Conservation (phyloP, 2,797 vertebrate genomes). For the Nyctibius grandis region DNA sequence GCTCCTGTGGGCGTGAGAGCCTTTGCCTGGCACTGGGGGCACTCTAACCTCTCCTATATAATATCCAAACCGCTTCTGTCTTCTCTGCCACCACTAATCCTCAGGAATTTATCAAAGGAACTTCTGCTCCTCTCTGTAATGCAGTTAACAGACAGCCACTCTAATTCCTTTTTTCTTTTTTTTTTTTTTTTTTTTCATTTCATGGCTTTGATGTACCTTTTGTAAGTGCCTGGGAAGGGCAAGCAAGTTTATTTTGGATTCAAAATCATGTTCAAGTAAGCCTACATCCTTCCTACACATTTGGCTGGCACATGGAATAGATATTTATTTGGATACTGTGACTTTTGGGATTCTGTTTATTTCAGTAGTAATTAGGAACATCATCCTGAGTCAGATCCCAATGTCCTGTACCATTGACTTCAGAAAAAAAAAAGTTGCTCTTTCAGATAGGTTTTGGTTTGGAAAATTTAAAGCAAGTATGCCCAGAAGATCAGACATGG, state of each 20-base stretch:
- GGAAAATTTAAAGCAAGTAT: neutral
- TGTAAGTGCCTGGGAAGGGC: neutral
- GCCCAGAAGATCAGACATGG: neutral
- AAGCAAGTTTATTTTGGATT: neutral
- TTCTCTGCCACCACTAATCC: neutral
- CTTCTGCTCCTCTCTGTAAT: neutral
- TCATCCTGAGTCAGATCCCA: neutral
- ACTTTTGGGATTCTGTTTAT: neutral
- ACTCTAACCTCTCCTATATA: neutral
- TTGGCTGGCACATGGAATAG: neutral
- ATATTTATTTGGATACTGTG: neutral
- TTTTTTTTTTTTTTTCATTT: neutral
- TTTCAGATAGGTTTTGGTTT: neutral
- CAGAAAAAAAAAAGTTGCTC: neutral
- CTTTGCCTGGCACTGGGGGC: neutral
- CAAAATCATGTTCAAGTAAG: neutral
- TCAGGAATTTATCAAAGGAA: neutral
- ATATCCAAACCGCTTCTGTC: neutral
- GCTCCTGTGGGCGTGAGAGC: neutral
- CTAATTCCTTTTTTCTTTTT: neutral
- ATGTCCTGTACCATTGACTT: neutral
- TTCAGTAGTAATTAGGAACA: neutral
- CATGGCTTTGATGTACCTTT: neutral
- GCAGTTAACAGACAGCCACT: neutral
- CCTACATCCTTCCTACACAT: neutral